Evolutionary conservation across 2,113 vertebrate species (phyloP).

Genomic region (Oreocharis arfaki): DNA sequence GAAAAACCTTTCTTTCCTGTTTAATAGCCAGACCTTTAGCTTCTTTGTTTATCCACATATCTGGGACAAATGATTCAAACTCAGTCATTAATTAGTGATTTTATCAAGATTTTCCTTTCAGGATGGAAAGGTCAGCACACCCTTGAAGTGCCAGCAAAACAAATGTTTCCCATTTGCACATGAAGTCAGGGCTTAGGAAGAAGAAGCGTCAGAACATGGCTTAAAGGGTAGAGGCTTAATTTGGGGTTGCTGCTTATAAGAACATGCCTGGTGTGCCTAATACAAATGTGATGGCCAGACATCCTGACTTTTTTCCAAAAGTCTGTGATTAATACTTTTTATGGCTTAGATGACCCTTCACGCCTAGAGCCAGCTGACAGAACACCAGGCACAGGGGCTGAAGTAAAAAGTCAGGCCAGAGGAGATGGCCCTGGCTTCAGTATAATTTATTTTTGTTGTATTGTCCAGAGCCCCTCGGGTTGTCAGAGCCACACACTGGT

Average conservation of each 20-base stretch:
- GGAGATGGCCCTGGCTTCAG: neutral
- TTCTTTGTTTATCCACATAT: conserved; percentile 11
- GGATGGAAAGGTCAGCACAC: conserved; percentile 51
- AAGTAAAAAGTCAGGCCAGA: neutral
- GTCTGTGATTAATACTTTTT: neutral
- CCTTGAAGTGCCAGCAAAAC: conserved; percentile 26
- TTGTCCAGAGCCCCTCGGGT: neutral
- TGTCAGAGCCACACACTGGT: neutral
- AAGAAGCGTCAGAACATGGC: neutral
- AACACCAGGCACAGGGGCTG: neutral
- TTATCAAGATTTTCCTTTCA: conserved; percentile 51
- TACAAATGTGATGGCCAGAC: neutral
- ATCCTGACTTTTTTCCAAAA: neutral
- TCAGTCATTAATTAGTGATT: conserved; percentile 31
- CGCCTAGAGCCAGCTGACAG: neutral
- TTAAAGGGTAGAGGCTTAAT: neutral
- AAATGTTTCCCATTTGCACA: conserved; percentile 10
- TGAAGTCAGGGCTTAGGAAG: conserved; percentile 15
- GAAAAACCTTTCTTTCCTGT: neutral
- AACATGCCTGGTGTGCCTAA: neutral
- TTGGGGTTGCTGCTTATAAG: neutral
- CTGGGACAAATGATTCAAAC: conserved; percentile 20
- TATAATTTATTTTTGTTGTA: neutral
- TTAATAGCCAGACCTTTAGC: conserved; percentile 50
- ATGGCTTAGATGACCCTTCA: neutral